Base-by-base conservation (phyloP, 2,888 invertebrate genomes). In the Terebella lapidaria region DNA sequence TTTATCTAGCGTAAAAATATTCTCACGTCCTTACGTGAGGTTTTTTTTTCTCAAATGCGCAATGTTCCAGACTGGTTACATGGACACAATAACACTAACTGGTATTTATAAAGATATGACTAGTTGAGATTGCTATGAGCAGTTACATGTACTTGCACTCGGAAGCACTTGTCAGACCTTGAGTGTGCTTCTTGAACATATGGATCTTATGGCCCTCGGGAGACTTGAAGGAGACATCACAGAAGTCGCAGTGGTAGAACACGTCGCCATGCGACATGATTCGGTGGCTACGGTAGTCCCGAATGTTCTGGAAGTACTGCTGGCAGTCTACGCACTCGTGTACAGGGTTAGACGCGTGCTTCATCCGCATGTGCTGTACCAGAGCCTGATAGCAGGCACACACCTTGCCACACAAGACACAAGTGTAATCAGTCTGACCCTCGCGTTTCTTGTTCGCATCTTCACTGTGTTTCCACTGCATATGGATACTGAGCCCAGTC, bases 191-290 rank as follows among this genome's bases (percentile, higher is more conserved):
- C 30, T 63, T 63, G 27, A 28, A 49, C 45, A 35, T 52, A 53
- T 63, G 63, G 3, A 63, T 53, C 54, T 60, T 63, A 30, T 42
- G 54, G 3, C 63, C 63, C 28, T 63, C 63, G 3, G 28, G 47
- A 1, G 60, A 54, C 30, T 54, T 60, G 46, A 63, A 63, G 3
- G 15, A 27, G 5, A 42, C 15, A 22, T 28, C 35, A 24, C 63
- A 63, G n/a, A 27, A 15, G 15, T 47, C 46, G 22, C 63, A 63
- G 22, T 28, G 5, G 26, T 30, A 45, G n/a, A 51, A 27, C 20
- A n/a, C 15, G 26, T 52, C 24, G 22, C 46, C 47, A 46, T 56
- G 54, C 53, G 22, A 53, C 30, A 4, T 25, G 22, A 25, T 28
- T 28, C 15, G 26, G 24, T 49, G 49, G 15, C 5, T 24, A 10